Conservation (phyloP, 37 sponge, comb jelly and placozoan species). For the Hormiphora californensis region DNA sequence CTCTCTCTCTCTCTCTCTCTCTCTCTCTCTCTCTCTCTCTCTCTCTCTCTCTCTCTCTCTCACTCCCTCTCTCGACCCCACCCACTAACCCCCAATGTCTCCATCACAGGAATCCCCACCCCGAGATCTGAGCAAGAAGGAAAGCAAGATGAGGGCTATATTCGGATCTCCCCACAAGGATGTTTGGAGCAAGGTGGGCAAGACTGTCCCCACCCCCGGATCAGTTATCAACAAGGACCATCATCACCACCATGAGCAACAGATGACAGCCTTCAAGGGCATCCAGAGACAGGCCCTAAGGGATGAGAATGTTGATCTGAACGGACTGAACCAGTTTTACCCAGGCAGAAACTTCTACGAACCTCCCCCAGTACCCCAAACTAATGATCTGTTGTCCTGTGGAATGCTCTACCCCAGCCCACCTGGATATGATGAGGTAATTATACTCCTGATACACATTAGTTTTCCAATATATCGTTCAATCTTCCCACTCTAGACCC, state of each 20-base stretch:
- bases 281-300: neutral
- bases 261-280: neutral
- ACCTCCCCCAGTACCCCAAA: neutral
- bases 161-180: constrained; percentile 51
- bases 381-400: neutral
- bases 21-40: neutral
- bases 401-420: constrained; percentile 38
- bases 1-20: no score
- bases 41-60: neutral
- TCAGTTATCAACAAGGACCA: constrained; percentile 1
- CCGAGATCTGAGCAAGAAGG: constrained; percentile 47
- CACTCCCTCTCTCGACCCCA: neutral
- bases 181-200: neutral
- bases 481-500: no score
- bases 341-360: neutral
- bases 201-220: no score
- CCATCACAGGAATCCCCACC: constrained; percentile 47
- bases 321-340: neutral
- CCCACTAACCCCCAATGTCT: no score
- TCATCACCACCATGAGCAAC: neutral
- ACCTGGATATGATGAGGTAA: neutral
- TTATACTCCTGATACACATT: neutral
- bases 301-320: neutral
- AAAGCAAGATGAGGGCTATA: constrained; percentile 52
- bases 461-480: no score